Evolutionary conservation across 2,797 vertebrate species (phyloP).

Genomic region (Leuciscus waleckii): DNA sequence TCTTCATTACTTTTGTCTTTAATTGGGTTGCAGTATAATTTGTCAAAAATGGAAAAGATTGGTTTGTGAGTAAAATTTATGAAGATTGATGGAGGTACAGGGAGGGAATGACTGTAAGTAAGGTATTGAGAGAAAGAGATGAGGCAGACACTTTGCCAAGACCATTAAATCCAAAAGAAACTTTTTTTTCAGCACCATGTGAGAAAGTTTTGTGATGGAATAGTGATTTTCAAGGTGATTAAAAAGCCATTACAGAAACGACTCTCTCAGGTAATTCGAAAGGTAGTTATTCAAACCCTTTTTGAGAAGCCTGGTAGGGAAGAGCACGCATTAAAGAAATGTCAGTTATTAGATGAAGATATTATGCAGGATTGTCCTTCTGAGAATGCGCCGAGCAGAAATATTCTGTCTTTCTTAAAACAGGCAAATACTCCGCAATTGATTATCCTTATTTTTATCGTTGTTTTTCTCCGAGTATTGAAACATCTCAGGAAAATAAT

Average conservation of each 20-base stretch:
- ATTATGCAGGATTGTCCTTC: constrained; percentile 72
- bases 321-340: constrained; percentile 69
- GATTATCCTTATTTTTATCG: constrained; percentile 26
- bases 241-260: constrained; percentile 78
- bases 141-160: constrained; percentile 36
- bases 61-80: constrained; percentile 7
- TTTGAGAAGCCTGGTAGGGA: constrained; percentile 67
- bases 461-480: background rate
- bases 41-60: constrained; percentile 28
- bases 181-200: constrained; percentile 63
- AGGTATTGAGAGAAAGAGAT: background rate
- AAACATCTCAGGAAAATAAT: constrained; percentile 13
- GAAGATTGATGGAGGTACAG: constrained; percentile 13
- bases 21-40: constrained; percentile 18
- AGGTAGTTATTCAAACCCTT: constrained; percentile 77
- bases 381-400: constrained; percentile 62
- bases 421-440: background rate
- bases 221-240: constrained; percentile 79
- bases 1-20: constrained; percentile 28
- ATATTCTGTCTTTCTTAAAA: constrained; percentile 13
- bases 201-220: constrained; percentile 59
- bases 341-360: constrained; percentile 76
- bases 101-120: background rate
- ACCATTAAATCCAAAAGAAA: constrained; percentile 66
- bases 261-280: constrained; percentile 79